Base-by-base conservation (phyloP, 1,140 invertebrate species). In the Oreohelix idahoensis region DNA sequence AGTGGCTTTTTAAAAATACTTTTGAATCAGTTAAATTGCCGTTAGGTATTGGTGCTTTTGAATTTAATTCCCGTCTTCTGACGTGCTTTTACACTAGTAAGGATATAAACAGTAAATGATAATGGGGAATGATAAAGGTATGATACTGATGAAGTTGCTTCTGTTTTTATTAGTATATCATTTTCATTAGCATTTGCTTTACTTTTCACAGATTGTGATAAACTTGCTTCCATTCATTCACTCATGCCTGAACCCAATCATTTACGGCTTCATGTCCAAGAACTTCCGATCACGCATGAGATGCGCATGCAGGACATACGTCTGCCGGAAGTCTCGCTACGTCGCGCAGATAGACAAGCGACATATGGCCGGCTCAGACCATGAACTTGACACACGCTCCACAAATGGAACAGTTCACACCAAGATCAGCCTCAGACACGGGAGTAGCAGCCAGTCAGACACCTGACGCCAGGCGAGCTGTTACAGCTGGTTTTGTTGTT, bases 231-330 rank as follows among this genome's bases (percentile, higher is more conserved):
- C 89, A 17, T 90, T 89, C 74, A 83, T 90, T 17, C 89, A 90
- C 74, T 90, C 89, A 39, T 93, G 93, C 76, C 86, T 93, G 39
- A 94, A 94, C 86, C 94, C 94, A 23, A 88, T 94, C 82, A 92
- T 94, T 74, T 94, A 94, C 85, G 93, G 93, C 73, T 93, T 94
- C 87, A 94, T 94, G 93, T 93, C 93, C 1, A 92, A 90, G 51
- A 93, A 93, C 80, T 94, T 94, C 85, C 88, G 93, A 2, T 84
- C 89, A 4, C 92, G 93, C 74, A 90, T 94, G 86, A 87, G 74
- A 85, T 88, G 1, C 79, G 89, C 84, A 35, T 92, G 85, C 74
- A 58, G 79, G 20, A 53, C 83, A 2, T 84, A 83, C 76, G 45
- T 85, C 39, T 87, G 84, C 53, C 71, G 83, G 29, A 83, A 70